phyloP scores from a whole-genome alignment of 2,888 invertebrate genomes.

The Bruchidius siliquastri region DNA sequence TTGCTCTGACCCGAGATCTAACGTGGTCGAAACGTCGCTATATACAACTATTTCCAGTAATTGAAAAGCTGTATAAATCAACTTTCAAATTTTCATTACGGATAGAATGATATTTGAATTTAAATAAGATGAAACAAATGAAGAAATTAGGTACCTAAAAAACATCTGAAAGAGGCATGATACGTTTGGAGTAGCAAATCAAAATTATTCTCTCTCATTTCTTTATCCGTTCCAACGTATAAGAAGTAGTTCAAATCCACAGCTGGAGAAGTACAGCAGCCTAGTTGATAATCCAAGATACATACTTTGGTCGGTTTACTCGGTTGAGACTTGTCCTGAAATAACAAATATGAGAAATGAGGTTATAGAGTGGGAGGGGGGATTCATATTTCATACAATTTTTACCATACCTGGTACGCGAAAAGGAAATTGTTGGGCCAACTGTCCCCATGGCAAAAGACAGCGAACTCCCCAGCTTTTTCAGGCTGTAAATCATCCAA shows the following conservation, averaged over 20 bases:
- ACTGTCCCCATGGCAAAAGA: slow-evolving; percentile 16
- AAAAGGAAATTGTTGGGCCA: slow-evolving; percentile 16
- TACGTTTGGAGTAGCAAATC: slow-evolving; percentile 8
- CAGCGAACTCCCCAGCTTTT: slow-evolving; percentile 8
- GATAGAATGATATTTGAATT: too few species aligned
- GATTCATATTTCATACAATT: too few species aligned
- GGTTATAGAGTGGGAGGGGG: not conserved
- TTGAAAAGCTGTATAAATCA: too few species aligned
- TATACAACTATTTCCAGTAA: too few species aligned
- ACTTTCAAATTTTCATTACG: too few species aligned
- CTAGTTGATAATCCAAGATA: slow-evolving; percentile 13
- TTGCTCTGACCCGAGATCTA: too few species aligned
- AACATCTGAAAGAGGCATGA: slow-evolving; percentile 6
- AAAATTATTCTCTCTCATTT: slow-evolving; percentile 9
- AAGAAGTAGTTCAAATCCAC: slow-evolving; percentile 13
- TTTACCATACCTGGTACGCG: slow-evolving; percentile 11
- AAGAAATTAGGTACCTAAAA: not conserved
- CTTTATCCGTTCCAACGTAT: slow-evolving; percentile 14
- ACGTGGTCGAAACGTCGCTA: too few species aligned
- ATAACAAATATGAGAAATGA: slow-evolving; percentile 2
- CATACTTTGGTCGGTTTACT: slow-evolving; percentile 10
- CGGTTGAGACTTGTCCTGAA: slow-evolving; percentile 6
- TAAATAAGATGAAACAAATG: too few species aligned
- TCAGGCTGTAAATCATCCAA: slow-evolving; percentile 10
- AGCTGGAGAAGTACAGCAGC: slow-evolving; percentile 13